phyloP scores from a whole-genome alignment of 1,140 invertebrate species.

The Sarcophaga peregrina region DNA sequence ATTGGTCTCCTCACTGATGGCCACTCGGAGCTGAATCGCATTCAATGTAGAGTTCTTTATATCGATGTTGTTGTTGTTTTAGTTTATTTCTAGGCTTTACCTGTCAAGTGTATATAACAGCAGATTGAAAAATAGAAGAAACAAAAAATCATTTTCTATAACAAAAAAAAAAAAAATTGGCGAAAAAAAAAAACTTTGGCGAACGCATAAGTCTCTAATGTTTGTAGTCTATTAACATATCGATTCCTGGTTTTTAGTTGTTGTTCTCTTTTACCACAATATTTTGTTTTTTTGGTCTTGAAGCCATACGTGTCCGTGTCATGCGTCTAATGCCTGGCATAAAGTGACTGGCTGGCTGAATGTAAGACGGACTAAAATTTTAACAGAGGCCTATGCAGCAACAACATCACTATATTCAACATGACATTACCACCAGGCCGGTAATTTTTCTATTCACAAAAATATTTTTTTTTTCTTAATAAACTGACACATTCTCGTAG shows the following conservation, averaged over 20 bases:
- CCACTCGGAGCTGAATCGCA: neutral
- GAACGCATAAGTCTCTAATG: slow-evolving; percentile 36
- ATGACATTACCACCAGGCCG: slow-evolving; percentile 36
- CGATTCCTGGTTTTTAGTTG: slow-evolving; percentile 27
- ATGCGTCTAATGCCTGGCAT: slow-evolving; percentile 36
- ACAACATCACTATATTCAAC: neutral
- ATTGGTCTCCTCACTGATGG: neutral
- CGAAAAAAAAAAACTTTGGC: slow-evolving; percentile 20
- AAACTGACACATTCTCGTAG: neutral
- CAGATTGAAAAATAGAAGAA: slow-evolving; percentile 1
- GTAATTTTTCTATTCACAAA: slow-evolving; percentile 7
- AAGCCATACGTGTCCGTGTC: slow-evolving; percentile 36
- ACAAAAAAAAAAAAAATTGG: neutral
- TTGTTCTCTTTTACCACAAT: neutral
- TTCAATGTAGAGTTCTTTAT: neutral
- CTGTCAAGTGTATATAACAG: slow-evolving; percentile 28
- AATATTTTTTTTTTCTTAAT: neutral
- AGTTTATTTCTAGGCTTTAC: slow-evolving; percentile 32
- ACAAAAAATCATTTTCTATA: neutral
- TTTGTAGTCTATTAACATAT: slow-evolving; percentile 41
- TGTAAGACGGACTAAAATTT: slow-evolving; percentile 26
- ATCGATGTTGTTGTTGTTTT: neutral
- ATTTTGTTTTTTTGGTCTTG: neutral
- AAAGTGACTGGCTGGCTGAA: slow-evolving; percentile 33
- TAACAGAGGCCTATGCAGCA: neutral